phyloP scores from a whole-genome alignment of 2,113 vertebrate genomes.

The Tychaedon coryphoeus region DNA sequence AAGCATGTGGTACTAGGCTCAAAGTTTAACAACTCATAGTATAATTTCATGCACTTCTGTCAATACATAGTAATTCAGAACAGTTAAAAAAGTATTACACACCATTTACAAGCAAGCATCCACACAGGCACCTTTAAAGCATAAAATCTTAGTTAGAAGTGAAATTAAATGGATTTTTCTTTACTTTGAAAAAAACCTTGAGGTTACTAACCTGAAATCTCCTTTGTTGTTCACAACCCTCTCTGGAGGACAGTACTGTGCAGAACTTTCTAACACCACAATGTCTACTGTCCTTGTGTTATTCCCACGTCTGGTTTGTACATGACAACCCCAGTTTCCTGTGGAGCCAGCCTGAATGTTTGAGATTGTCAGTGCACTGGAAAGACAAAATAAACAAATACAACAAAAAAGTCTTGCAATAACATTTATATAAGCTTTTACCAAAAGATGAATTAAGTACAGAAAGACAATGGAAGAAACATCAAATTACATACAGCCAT shows the following conservation, averaged over 20 bases:
- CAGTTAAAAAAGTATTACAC: neutral
- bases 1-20: neutral
- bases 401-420: neutral
- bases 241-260: slow-evolving; percentile 89
- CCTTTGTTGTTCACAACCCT: slow-evolving; percentile 94
- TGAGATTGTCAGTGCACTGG: slow-evolving; percentile 91
- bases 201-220: slow-evolving; percentile 87
- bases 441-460: neutral
- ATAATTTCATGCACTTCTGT: neutral
- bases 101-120: neutral
- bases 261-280: slow-evolving; percentile 92
- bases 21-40: neutral
- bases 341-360: slow-evolving; percentile 96
- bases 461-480: neutral
- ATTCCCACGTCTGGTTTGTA: slow-evolving; percentile 91
- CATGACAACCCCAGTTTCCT: slow-evolving; percentile 94
- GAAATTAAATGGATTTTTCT: neutral
- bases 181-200: neutral
- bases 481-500: neutral
- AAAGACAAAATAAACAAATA: slow-evolving; percentile 16
- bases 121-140: neutral
- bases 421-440: neutral
- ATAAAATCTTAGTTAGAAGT: neutral
- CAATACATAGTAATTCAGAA: neutral
- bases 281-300: slow-evolving; percentile 92